Base-by-base conservation (phyloP, 2,113 vertebrate genomes). In the Microcebus griseorufus region DNA sequence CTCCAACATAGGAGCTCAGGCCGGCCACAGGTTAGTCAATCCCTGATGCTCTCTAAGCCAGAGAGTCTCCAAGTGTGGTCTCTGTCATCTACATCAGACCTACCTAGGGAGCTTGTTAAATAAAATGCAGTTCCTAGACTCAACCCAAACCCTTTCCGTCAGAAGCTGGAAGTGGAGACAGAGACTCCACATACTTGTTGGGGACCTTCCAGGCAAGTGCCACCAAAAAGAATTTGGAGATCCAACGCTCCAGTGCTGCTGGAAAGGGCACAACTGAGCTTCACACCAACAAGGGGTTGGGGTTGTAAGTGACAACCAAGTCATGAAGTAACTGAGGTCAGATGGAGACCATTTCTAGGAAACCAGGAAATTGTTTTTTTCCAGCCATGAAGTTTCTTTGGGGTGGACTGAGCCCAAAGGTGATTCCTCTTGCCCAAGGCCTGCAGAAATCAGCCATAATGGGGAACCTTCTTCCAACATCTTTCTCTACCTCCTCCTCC, bases 331-430 rank as follows among this genome's bases (percentile, higher is more conserved):
- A 78, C 20, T 29, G 17, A 69, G 76, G 37, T 39, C 45, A 84
- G 3, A 9, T 27, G 3, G 45, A 90, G 25, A 69, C 29, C 4
- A 22, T 73, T 72, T 51, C 62, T 37, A 48, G 72, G 55, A 23
- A 90, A 75, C 64, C n/a, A 51, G 53, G 62, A 88, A 97, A 82
- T 78, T 88, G 95, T 93, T 93, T 98, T 95, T 96, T 86, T 97
- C 93, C 95, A 97, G 82, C 64, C 80, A 84, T 45, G 80, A 93
- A 93, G 96, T 95, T 94, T 93, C 62, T 95, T 86, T 95, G 95
- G 98, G 97, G 60, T 45, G 83, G 91, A 16, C 88, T 88, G 94
- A 93, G n/a, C 62, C 95, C 23, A 91, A 72, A 97, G 93, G 90
- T 79, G 93, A 96, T 94, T 98, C 95, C 97, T 95, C 80, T 87